These are phyloP conservation scores for Aphelinus certus DNA, from an alignment of 1,140 invertebrate species.

Conservation along the genomic window DNA sequence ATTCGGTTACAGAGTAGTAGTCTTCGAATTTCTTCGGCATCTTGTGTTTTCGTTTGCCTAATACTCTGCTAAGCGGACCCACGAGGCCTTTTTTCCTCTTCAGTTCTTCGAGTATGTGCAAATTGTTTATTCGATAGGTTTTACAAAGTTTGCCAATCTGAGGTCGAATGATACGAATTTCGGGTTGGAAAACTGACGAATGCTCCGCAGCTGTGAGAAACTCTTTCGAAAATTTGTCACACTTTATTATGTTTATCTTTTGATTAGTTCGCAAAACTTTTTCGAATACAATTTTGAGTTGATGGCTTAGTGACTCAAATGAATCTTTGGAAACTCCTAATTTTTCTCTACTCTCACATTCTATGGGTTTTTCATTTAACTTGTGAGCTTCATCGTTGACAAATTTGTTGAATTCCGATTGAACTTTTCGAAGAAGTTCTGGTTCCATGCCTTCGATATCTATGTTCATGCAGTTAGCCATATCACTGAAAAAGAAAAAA, in stretches of 20 bases:
- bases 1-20: not conserved
- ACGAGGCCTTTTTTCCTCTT: slow-evolving; percentile 21
- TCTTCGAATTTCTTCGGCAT: slow-evolving; percentile 34
- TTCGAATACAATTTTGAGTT: slow-evolving; percentile 58
- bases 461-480: slow-evolving; percentile 60
- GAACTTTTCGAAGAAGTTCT: slow-evolving; percentile 51
- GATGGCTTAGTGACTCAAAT: slow-evolving; percentile 50
- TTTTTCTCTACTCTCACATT: slow-evolving; percentile 8
- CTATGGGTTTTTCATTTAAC: too few species aligned
- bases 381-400: slow-evolving; percentile 54
- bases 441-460: slow-evolving; percentile 59
- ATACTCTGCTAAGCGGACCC: slow-evolving; percentile 24
- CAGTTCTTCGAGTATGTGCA: slow-evolving; percentile 14
- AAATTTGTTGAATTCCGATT: slow-evolving; percentile 54
- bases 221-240: slow-evolving; percentile 43
- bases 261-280: slow-evolving; percentile 59
- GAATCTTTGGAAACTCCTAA: slow-evolving; percentile 37
- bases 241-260: slow-evolving; percentile 9
- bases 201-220: slow-evolving; percentile 50
- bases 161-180: slow-evolving; percentile 52
- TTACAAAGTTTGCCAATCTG: slow-evolving; percentile 40
- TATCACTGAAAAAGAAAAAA: slow-evolving; percentile 2
- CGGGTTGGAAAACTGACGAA: slow-evolving; percentile 58
- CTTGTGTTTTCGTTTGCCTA: slow-evolving; percentile 17
- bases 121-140: slow-evolving; percentile 24